A percentile compares a stretch with the other conserved stretches of the same genome.
These are phyloP conservation scores for Leucosticte australis DNA, from an alignment of 2,113 vertebrate genomes.

Conservation along the genomic window DNA sequence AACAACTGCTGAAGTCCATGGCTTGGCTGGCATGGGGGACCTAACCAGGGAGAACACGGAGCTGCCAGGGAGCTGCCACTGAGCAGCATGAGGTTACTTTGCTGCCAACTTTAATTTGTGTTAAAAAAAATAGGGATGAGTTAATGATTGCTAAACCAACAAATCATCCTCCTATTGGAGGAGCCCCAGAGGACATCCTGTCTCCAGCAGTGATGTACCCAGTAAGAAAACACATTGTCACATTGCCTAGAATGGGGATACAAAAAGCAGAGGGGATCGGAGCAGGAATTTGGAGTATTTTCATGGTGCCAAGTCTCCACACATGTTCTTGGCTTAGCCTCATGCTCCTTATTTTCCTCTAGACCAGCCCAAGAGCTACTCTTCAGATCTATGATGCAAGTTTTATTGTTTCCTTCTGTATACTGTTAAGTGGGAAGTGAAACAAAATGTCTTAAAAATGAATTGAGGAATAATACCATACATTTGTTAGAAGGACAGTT, in stretches of 20 bases:
- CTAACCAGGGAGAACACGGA: neutral
- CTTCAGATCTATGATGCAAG: constrained; percentile 32
- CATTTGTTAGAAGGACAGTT: constrained; percentile 44
- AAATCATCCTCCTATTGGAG: constrained; percentile 56
- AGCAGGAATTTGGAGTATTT: constrained; percentile 25
- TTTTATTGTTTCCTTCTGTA: constrained; percentile 59
- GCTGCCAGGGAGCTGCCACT: constrained; percentile 30
- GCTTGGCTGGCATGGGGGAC: neutral
- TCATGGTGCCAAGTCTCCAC: constrained; percentile 36
- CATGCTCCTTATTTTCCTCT: constrained; percentile 6
- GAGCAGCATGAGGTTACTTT: constrained; percentile 25
- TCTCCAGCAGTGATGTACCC: constrained; percentile 37
- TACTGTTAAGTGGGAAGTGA: constrained; percentile 43
- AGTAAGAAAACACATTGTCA: constrained; percentile 55
- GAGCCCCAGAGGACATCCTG: constrained; percentile 40
- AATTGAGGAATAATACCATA: constrained; percentile 39
- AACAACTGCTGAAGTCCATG: neutral
- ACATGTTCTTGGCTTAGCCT: constrained; percentile 13
- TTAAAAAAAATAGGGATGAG: constrained; percentile 9
- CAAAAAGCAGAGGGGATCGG: neutral
- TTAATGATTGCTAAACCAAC: constrained; percentile 61
- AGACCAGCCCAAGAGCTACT: neutral
- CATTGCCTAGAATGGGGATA: neutral
- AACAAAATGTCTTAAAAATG: neutral
- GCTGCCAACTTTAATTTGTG: neutral